Conservation (phyloP, 92 coral and sea anemone genomes). For the Parazoanthus atlanticus region DNA sequence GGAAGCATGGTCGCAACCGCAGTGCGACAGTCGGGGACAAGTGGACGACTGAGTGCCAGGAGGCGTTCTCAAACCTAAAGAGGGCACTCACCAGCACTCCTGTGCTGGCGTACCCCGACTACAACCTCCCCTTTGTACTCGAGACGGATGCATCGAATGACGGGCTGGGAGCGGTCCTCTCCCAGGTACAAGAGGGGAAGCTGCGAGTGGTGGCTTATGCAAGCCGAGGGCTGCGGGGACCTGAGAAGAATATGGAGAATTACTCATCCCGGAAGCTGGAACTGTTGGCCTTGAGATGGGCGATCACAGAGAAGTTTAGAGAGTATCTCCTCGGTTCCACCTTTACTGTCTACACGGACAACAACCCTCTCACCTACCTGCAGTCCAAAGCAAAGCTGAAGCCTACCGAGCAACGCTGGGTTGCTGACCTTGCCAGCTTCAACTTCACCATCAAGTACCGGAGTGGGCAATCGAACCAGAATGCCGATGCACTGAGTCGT, state of each 20-base stretch:
- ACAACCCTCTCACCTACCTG: constrained; percentile 23
- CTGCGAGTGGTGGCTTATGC: constrained; percentile 66
- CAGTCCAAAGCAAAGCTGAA: constrained; percentile 50
- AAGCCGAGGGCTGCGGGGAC: constrained; percentile 57
- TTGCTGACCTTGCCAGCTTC: constrained; percentile 45
- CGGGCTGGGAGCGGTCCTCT: constrained; percentile 57
- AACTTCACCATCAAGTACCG: constrained; percentile 52
- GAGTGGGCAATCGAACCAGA: constrained; percentile 37
- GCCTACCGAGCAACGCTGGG: constrained; percentile 59
- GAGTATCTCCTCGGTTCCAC: constrained; percentile 63
- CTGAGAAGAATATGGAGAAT: constrained; percentile 70
- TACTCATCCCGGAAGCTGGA: constrained; percentile 70
- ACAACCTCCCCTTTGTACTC: constrained; percentile 58
- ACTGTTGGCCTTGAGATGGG: constrained; percentile 65
- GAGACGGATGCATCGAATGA: constrained; percentile 68
- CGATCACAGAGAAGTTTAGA: constrained; percentile 67
- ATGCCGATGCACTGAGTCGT: constrained; percentile 58
- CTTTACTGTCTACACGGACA: constrained; percentile 62
- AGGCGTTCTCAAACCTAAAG: constrained; percentile 56
- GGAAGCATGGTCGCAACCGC: constrained; percentile 10
- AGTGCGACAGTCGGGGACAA: constrained; percentile 2
- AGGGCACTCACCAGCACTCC: constrained; percentile 57
- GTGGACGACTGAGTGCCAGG: constrained; percentile 56
- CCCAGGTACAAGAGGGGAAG: constrained; percentile 62
- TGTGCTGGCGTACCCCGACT: constrained; percentile 67